A percentile compares a stretch with the other conserved stretches of the same genome.
phyloP scores from a whole-genome alignment of 2,888 invertebrate genomes.

The Polydesmus complanatus region DNA sequence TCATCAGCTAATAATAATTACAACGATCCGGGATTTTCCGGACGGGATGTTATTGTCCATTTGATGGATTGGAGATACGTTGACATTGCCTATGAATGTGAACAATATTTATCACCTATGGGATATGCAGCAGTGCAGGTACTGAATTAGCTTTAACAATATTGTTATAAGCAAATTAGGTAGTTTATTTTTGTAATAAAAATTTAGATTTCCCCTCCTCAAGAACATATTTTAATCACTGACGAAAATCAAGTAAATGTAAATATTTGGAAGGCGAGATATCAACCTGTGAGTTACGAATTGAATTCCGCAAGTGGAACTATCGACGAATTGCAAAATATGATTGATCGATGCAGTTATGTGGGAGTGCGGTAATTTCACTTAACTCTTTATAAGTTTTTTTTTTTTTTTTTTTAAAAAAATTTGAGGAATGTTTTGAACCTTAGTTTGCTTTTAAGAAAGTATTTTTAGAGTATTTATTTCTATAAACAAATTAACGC shows the following conservation, averaged over 20 bases:
- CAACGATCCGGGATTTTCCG: no score
- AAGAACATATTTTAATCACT: background rate
- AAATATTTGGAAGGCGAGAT: background rate
- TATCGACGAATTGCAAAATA: background rate
- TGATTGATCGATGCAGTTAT: background rate
- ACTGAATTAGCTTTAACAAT: background rate
- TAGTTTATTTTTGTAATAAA: background rate
- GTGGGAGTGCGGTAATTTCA: background rate
- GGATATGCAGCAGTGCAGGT: background rate
- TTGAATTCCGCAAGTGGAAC: background rate
- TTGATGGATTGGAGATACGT: background rate
- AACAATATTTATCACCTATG: background rate
- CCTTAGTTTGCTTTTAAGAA: no score
- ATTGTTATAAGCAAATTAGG: background rate
- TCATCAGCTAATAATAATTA: no score
- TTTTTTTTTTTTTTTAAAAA: no score
- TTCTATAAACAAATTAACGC: no score
- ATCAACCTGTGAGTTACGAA: background rate
- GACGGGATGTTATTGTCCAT: background rate
- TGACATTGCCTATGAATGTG: background rate
- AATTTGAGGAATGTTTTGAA: no score
- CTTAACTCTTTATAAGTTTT: no score
- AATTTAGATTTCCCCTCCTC: background rate
- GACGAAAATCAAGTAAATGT: background rate
- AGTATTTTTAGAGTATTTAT: no score